phyloP scores from a whole-genome alignment of 53 echinoderm and acorn worm species.

The Glandiceps talaboti region DNA sequence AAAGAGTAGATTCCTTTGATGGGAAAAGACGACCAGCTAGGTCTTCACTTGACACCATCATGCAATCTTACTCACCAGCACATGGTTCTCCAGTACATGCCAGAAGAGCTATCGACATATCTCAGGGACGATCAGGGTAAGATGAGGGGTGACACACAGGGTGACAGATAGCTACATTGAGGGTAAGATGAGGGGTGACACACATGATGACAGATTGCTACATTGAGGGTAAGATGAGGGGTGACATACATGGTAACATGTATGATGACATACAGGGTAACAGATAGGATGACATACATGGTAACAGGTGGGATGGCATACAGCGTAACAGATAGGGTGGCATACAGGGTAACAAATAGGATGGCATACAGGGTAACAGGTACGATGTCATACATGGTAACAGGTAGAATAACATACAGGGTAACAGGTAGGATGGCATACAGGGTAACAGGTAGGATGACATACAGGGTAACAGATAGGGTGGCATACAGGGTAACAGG shows the following conservation, averaged over 20 bases:
- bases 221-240: slow-evolving; percentile 5
- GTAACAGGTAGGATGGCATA: too few relatives aligned
- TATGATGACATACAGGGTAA: too few relatives aligned
- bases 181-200: background rate
- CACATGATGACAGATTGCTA: background rate
- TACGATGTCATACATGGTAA: too few relatives aligned
- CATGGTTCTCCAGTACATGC: slow-evolving; percentile 26
- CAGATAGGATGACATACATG: too few relatives aligned
- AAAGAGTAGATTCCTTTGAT: slow-evolving; percentile 83
- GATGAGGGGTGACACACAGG: background rate
- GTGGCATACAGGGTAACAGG: too few relatives aligned
- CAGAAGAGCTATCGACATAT: slow-evolving; percentile 42
- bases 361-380: too few relatives aligned
- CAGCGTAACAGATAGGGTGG: background rate
- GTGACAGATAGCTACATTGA: background rate
- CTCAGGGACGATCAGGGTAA: background rate
- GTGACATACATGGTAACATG: too few relatives aligned
- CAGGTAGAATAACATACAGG: too few relatives aligned
- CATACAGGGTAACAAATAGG: too few relatives aligned
- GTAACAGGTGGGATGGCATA: background rate
- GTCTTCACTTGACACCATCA: slow-evolving; percentile 41
- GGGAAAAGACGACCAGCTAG: slow-evolving; percentile 65
- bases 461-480: too few relatives aligned
- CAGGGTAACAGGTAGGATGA: too few relatives aligned
- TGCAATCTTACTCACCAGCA: slow-evolving; percentile 43